Evolutionary conservation across 1,140 invertebrate species (phyloP).

Genomic region (Aphelinus atriplicis): DNA sequence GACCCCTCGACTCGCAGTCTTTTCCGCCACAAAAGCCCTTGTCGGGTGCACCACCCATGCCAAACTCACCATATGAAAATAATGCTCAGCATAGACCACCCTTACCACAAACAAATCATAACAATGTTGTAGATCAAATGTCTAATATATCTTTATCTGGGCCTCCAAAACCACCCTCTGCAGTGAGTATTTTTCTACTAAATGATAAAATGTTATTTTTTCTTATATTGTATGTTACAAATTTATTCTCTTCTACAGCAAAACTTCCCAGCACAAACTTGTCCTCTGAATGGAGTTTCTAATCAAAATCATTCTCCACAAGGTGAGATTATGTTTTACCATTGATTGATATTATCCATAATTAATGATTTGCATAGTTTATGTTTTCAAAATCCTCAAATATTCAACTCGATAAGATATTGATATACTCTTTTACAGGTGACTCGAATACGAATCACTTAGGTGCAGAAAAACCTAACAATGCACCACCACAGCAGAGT

Average conservation of each 20-base stretch:
- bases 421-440: too few relatives aligned
- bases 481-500: slow-evolving; percentile 2
- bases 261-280: background rate
- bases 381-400: too few relatives aligned
- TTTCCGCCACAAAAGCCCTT: slow-evolving; percentile 36
- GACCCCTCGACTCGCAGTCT: slow-evolving; percentile 13
- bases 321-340: slow-evolving; percentile 11
- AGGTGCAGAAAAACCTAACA: background rate
- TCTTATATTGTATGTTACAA: background rate
- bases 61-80: background rate
- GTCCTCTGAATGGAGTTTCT: slow-evolving; percentile 47
- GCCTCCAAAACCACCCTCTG: slow-evolving; percentile 41
- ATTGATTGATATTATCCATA: background rate
- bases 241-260: background rate
- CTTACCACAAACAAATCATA: slow-evolving; percentile 41
- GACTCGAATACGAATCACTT: too few relatives aligned
- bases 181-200: background rate
- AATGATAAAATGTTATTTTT: too few relatives aligned
- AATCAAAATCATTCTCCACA: slow-evolving; percentile 41
- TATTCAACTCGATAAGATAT: too few relatives aligned
- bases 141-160: slow-evolving; percentile 47
- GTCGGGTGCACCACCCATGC: slow-evolving; percentile 25
- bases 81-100: background rate
- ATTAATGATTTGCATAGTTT: too few relatives aligned
- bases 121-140: slow-evolving; percentile 51